phyloP scores from a whole-genome alignment of 2,888 invertebrate genomes.

The Thera britannica region DNA sequence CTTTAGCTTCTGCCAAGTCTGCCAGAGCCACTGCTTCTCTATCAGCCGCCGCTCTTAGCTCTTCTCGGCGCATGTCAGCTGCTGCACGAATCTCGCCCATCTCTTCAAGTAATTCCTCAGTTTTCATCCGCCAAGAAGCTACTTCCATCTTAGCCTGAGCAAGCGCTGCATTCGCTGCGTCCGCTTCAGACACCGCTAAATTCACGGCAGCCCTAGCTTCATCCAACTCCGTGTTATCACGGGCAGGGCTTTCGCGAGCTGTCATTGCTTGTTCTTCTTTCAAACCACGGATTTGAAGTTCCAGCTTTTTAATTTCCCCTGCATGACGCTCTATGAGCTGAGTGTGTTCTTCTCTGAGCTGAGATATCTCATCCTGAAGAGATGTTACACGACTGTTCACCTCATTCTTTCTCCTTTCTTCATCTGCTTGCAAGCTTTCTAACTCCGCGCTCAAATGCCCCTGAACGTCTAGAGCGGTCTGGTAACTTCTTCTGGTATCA shows the following conservation, averaged over 20 bases:
- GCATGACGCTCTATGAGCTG: conserved; percentile 64
- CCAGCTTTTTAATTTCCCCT: conserved; percentile 64
- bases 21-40: conserved; percentile 69
- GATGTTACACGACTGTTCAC: conserved; percentile 59
- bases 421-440: conserved; percentile 71
- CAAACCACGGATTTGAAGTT: conserved; percentile 62
- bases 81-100: conserved; percentile 67
- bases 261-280: conserved; percentile 66
- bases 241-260: conserved; percentile 62
- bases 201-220: conserved; percentile 62
- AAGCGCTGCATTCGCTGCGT: conserved; percentile 59
- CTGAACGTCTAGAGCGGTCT: conserved; percentile 76
- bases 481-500: conserved; percentile 70
- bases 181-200: conserved; percentile 61
- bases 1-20: conserved; percentile 71
- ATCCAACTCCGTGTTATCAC: conserved; percentile 69
- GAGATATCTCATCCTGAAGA: conserved; percentile 73
- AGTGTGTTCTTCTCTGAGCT: conserved; percentile 63
- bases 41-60: conserved; percentile 65
- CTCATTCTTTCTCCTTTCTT: conserved; percentile 61
- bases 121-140: conserved; percentile 65
- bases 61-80: conserved; percentile 68
- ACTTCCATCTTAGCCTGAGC: conserved; percentile 65
- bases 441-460: conserved; percentile 73
- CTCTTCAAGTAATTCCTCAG: conserved; percentile 66